Evolutionary conservation across 2,888 invertebrate species (phyloP), one percentile per base, ranked within the genome.

Genomic region (Zygothrica quintamaculata): DNA sequence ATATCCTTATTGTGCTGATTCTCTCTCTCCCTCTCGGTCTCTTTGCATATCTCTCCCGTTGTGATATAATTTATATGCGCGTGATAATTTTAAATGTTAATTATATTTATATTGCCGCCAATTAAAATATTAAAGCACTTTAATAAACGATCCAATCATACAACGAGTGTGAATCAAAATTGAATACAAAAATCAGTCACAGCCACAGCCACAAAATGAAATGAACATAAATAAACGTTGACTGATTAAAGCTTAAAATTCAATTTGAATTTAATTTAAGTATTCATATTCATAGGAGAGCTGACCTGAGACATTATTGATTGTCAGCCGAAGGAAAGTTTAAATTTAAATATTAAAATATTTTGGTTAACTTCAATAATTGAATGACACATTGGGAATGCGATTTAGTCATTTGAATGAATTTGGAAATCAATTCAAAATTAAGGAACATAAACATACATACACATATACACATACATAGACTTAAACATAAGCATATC

Each of bases 11-110:
- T 64, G 59, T 66, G n/a, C n/a, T n/a, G n/a, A n/a, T n/a, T n/a
- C n/a, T n/a, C n/a, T n/a, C n/a, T n/a, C n/a, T n/a, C n/a, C 50
- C 65, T 31, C 42, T 60, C 12, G 16, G 56, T 12, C 12, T 50
- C 34, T 36, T 22, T n/a, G 8, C 18, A 33, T 59, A 6, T 43
- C 8, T 9, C 29, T 8, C n/a, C n/a, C 8, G 29, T 11, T 58
- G 47, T 60, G 57, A 75, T 72, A 72, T 75, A 62, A 72, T 69
- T 81, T 73, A 73, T 70, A 59, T 39, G 40, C 52, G 47, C 66
- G 39, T 65, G 73, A 78, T 82, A 53, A 76, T 71, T 70, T 79
- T 76, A 62, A 79, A 76, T 68, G 74, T 71, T 78, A 76, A 78
- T 82, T 79, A 74, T 67, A 29, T 26, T 56, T 43, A 44, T 53